Evolutionary conservation across 2,888 invertebrate genomes (phyloP), one percentile per base, ranked within the genome.

Genomic region (Entomobrya proxima): DNA sequence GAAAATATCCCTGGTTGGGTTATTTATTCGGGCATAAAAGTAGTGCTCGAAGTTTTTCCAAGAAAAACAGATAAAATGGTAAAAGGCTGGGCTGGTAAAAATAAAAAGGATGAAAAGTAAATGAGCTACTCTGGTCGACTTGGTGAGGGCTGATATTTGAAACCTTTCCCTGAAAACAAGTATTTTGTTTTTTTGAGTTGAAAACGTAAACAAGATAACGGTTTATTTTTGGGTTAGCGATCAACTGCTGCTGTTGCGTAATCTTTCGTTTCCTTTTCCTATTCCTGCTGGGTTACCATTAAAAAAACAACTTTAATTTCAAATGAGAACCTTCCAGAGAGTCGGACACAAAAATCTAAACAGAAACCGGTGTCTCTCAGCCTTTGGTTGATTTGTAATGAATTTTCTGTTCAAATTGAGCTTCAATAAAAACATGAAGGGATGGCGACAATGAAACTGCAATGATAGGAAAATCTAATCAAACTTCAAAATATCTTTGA

Each of bases 41-140:
- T n/a, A n/a, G n/a, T n/a, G n/a, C n/a, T n/a, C n/a, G 50, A 30
- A 27, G 50, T 74, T 74, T 74, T 74, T 74, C 72, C 50, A 74
- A 50, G 72, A 74, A 74, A 47, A 32, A n/a, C 30, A 50, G 9
- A 24, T 37, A 21, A 37, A 9, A 13, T 47, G 47, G 21, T 3
- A n/a, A 27, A n/a, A 27, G 27, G 24, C 50, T n/a, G 50, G 44
- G 72, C n/a, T 21, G 13, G 37, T 18, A 21, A 40, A 21, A 40
- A 21, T 67, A 24, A 67, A 37, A 11, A 67, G 21, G 32, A 61
- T 32, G 15, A 61, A 15, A 18, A 11, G 30, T 58, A 30, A 58
- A 47, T 58, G 15, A n/a, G 27, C 11, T 58, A 58, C 15, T 58
- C 3, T 47, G 64, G 64, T 32, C 13, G 32, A 37, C 35, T 35